Percentiles rank a stretch among this genome's conserved stretches.
Evolutionary conservation across 2,888 invertebrate genomes (phyloP).

Genomic region (Tipula unca): DNA sequence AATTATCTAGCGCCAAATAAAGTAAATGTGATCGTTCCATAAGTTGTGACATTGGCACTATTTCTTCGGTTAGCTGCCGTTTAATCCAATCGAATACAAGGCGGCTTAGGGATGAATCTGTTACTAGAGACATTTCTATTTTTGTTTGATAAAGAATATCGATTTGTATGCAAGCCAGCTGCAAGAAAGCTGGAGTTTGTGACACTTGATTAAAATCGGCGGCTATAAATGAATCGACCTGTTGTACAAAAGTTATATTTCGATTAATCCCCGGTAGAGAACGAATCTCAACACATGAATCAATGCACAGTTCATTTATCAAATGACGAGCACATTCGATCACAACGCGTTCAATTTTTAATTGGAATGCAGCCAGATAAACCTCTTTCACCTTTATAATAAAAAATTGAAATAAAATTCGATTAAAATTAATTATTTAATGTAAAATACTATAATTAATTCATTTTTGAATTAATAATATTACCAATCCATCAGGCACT

Average conservation of each 20-base stretch:
- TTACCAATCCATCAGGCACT: slow-evolving; percentile 43
- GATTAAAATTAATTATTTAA: neutral
- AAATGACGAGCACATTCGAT: slow-evolving; percentile 62
- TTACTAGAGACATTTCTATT: slow-evolving; percentile 53
- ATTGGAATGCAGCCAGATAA: slow-evolving; percentile 67
- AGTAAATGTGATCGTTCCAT: slow-evolving; percentile 28
- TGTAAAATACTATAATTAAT: neutral
- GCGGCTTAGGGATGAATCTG: slow-evolving; percentile 51
- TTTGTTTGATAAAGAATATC: slow-evolving; percentile 67
- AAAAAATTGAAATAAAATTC: neutral
- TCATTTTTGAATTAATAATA: slow-evolving; percentile 2
- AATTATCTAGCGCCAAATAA: slow-evolving; percentile 54
- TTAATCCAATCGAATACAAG: slow-evolving; percentile 57
- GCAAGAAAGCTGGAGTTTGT: slow-evolving; percentile 27
- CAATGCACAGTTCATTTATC: slow-evolving; percentile 53
- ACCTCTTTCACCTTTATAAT: slow-evolving; percentile 53
- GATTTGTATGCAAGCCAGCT: slow-evolving; percentile 57
- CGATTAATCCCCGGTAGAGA: slow-evolving; percentile 53
- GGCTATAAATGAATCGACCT: slow-evolving; percentile 62
- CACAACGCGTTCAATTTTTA: slow-evolving; percentile 67
- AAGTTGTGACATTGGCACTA: slow-evolving; percentile 26
- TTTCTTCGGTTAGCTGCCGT: slow-evolving; percentile 39
- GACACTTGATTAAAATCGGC: slow-evolving; percentile 57
- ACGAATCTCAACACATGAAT: slow-evolving; percentile 51
- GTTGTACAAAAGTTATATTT: slow-evolving; percentile 50